Evolutionary conservation across 2,888 invertebrate species (phyloP).

Genomic region (Lepidocyrtinus sp.): DNA sequence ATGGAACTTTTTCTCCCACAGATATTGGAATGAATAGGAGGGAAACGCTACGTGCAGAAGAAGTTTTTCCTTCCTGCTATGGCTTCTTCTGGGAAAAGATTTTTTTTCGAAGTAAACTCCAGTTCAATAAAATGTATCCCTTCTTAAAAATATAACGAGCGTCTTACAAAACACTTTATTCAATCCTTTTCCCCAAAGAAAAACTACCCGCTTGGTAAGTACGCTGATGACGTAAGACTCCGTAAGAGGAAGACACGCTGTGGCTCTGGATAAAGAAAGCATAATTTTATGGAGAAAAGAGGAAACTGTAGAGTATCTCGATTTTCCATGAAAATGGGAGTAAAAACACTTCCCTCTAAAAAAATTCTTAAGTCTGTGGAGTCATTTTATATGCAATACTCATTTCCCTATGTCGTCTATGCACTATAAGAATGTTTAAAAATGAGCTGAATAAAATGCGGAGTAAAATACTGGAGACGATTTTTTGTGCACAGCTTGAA

Average conservation of each 20-base stretch:
- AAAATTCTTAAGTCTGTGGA: conserved; percentile 4
- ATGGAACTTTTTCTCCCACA: neutral
- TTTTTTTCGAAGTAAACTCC: neutral
- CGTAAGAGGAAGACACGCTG: neutral
- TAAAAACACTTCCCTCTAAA: neutral
- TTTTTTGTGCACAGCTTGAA: conserved; percentile 7
- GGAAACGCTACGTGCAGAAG: neutral
- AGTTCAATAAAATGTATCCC: neutral
- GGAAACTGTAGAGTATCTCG: too few relatives aligned
- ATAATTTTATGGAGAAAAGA: neutral
- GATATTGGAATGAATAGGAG: neutral
- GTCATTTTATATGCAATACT: conserved; percentile 11
- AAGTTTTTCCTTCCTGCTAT: conserved; percentile 3
- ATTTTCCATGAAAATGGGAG: neutral
- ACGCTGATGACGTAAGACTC: neutral
- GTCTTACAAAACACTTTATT: neutral
- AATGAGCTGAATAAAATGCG: neutral
- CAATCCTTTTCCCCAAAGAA: neutral
- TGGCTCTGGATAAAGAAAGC: neutral
- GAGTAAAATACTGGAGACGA: conserved; percentile 4
- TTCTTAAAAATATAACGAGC: neutral
- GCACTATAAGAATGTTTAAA: conserved; percentile 12
- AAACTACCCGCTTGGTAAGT: neutral
- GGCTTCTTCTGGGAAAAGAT: too few relatives aligned
- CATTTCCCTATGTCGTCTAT: neutral